Percentiles rank a stretch among this genome's conserved stretches.
Conservation (phyloP, 2,888 invertebrate species). For the Eupsilia transversa region DNA sequence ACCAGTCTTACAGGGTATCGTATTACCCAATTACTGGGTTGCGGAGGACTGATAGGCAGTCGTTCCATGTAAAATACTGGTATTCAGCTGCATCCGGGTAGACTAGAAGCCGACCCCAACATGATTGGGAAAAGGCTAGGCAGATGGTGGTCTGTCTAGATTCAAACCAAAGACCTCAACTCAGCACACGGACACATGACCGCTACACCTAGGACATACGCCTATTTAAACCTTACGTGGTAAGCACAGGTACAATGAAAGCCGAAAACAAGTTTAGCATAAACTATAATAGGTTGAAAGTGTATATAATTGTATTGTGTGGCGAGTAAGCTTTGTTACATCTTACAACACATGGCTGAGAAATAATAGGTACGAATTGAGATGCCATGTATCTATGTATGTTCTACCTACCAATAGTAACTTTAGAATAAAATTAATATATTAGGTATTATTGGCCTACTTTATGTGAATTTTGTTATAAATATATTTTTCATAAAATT, state of each 20-base stretch:
- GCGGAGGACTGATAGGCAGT: background rate
- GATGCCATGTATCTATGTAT: background rate
- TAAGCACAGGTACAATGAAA: conserved; percentile 33
- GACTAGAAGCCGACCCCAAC: too few relatives aligned
- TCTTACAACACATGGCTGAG: background rate
- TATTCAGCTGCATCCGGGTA: background rate
- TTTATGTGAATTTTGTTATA: too few relatives aligned
- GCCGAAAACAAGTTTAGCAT: conserved; percentile 26
- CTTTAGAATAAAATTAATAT: too few relatives aligned
- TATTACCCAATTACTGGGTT: background rate
- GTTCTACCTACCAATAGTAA: too few relatives aligned
- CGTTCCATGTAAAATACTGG: too few relatives aligned
- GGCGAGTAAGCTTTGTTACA: conserved; percentile 16
- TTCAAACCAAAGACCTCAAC: background rate
- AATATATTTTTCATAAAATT: too few relatives aligned
- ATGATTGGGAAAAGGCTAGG: background rate
- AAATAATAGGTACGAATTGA: background rate
- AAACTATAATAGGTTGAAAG: conserved; percentile 38
- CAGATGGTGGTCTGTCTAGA: too few relatives aligned
- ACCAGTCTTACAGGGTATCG: too few relatives aligned
- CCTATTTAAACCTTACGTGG: conserved; percentile 4
- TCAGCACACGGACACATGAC: background rate
- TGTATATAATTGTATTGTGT: conserved; percentile 48
- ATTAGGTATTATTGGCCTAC: too few relatives aligned
- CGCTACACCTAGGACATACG: background rate